Base-by-base conservation (phyloP, 1,140 invertebrate species). In the Caenorhabditis latens region DNA sequence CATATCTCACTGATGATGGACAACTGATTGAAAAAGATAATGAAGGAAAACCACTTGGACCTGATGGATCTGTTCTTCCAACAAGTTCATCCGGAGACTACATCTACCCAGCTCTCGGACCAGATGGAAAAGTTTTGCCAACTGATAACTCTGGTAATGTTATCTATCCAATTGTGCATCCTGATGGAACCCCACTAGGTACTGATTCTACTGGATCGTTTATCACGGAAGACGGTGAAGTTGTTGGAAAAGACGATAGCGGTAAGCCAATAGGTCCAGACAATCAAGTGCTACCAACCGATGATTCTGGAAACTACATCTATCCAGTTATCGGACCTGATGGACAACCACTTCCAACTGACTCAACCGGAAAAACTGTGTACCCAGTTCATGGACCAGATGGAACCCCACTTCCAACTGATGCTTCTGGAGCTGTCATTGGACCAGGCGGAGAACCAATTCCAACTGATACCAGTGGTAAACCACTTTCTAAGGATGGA, bases 401-500 rank as follows among this genome's bases (percentile, higher is more conserved):
- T 88, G 8, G 86, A n/a, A 9, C 55, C 3, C 83, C 85, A 16
- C 86, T 89, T 5, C 83, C 87, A 32, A 89, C 88, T 19, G 83
- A 84, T 57, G 57, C 58, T 3, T 16, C 82, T 19, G 87, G 87
- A 42, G 5, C 88, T 42, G 87, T 42, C 57, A 55, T 88, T 57
- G 86, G 86, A 83, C 71, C 86, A 3, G 85, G 65, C 46, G 87
- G 86, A n/a, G 40, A 42, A 9, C 87, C 87, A 8, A 88, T 83
- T 16, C 71, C 67, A 42, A 88, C 83, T 0, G 67, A 88, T 85
- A 40, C 50, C 16, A 53, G 71, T n/a, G n/a, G n/a, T n/a, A n/a
- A n/a, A n/a, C n/a, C n/a, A n/a, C n/a, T n/a, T n/a, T n/a, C n/a
- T n/a, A n/a, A n/a, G n/a, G n/a, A n/a, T n/a, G n/a, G n/a, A n/a